Evolutionary conservation across 1,140 invertebrate genomes (phyloP), one percentile per base, ranked within the genome.

Genomic region (Caenorhabditis briggsae): DNA sequence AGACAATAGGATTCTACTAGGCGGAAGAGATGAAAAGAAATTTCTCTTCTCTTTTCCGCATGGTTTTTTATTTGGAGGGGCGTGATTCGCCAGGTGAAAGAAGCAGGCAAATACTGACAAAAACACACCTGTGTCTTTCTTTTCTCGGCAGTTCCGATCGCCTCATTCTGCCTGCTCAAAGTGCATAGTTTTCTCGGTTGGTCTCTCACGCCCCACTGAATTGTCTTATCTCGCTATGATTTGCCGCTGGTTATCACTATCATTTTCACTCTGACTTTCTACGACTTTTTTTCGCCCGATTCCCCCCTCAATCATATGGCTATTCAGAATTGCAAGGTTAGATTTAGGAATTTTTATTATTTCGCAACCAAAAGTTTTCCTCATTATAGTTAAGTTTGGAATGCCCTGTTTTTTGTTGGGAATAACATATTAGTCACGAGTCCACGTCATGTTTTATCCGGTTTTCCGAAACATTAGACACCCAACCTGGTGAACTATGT

Each of bases 1-100:
- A 78, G 43, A 78, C 70, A 78, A 78, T 78, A 53, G 70, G 70
- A 25, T 78, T 78, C 46, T 78, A 78, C 46, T 78, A 78, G 70
- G 70, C 70, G 70, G 70, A 78, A 78, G 70, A 78, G 70, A 78
- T 50, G n/a, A 78, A 78, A 50, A 78, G 70, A 16, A 16, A 12
- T 53, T 33, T 46, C 5, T 70, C 46, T 46, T 46, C 20, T 23
- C 33, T 6, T 53, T 50, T 14, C 46, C 70, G 70, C 46, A 78
- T 78, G 70, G 70, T 78, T 78, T 78, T 78, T 41, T 33, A 33
- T 33, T 33, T 33, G 33, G 33, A 33, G 43, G 70, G 46, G 70
- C 70, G 70, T 78, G 46, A 78, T 78, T 78, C 46, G 11, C 8
- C 20, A 8, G 18, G 50, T n/a, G 59, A 78, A n/a, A 50, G 43